Base-by-base conservation (phyloP, 53 echinoderm and acorn worm genomes). In the Zoroaster sp. region DNA sequence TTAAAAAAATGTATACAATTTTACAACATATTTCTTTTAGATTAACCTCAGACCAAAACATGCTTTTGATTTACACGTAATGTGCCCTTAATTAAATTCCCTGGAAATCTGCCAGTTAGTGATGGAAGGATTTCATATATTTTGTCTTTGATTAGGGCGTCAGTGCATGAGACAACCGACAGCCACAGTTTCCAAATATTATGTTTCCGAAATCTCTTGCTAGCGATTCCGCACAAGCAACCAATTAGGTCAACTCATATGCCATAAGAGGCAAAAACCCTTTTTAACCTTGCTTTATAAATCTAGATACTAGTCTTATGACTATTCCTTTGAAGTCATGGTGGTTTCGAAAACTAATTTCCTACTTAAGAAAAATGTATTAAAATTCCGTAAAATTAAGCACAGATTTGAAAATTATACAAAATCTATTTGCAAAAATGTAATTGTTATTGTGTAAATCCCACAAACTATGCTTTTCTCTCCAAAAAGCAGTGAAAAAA, bases 201-300 rank as follows among this genome's bases (percentile, higher is more conserved):
- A 93, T 95, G 97, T 95, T 93, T 97, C 93, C 95, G 95, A 95
- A 97, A 97, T 97, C 97, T 97, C 97, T 97, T 95, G 97, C 93
- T 97, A 83, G 95, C 72, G 97, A 97, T 97, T 97, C 97, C 97
- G 93, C 94, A 92, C 97, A 95, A 77, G 89, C 72, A 68, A 42
- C 93, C 91, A 18, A 15, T 47, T 0, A 66, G 89, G 89, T n/a
- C 80, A 17, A 35, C 88, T 88, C 67, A 91, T 78, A 93, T 95
- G 83, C 89, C 95, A 93, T 66, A 89, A 79, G 88, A 81, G 93
- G 86, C 80, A 95, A 88, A 95, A 93, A 93, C 95, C 95, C 95
- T 95, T 95, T 95, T 94, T 92, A 87, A 83, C 33, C 21, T 2
- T 20, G 5, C 4, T 0, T 2, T 18, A 1, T 21, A 7, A n/a